Percentiles rank a stretch among this genome's conserved stretches.
These are phyloP conservation scores for Parazoanthus darwini DNA, from an alignment of 92 coral and sea anemone genomes.

Conservation along the genomic window DNA sequence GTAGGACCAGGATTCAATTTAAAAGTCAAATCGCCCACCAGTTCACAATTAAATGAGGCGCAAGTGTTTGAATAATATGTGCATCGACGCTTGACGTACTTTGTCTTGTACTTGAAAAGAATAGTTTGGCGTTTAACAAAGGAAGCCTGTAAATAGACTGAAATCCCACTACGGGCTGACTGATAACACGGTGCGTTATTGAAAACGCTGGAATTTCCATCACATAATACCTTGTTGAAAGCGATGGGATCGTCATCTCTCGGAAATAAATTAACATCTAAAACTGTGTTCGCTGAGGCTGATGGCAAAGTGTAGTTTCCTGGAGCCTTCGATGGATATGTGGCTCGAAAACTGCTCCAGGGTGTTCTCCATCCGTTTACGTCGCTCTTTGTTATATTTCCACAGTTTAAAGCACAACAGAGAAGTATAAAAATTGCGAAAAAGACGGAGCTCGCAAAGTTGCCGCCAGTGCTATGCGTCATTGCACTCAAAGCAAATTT, in stretches of 20 bases:
- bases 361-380: slow-evolving; percentile 2
- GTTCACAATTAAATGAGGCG: slow-evolving; percentile 6
- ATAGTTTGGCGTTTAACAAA: slow-evolving; percentile 1
- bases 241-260: slow-evolving; percentile 10
- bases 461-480: slow-evolving; percentile 6
- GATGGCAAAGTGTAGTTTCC: slow-evolving; percentile 13
- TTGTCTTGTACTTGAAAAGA: slow-evolving; percentile 13
- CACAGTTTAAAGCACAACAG: neutral
- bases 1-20: slow-evolving; percentile 5
- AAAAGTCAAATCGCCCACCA: slow-evolving; percentile 12
- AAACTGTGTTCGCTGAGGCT: neutral
- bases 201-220: slow-evolving; percentile 14
- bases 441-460: slow-evolving; percentile 6
- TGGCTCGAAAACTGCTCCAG: slow-evolving; percentile 5
- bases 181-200: slow-evolving; percentile 3
- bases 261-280: slow-evolving; percentile 14
- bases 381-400: neutral
- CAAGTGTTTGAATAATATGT: slow-evolving; percentile 17
- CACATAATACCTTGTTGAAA: slow-evolving; percentile 2
- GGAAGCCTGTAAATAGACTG: slow-evolving; percentile 9
- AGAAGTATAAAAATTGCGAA: neutral
- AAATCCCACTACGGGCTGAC: slow-evolving; percentile 1
- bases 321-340: neutral
- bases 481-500: no score
- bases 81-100: slow-evolving; percentile 16